phyloP scores from a whole-genome alignment of 1,140 invertebrate species.

The Thalassaphorura encarpata region DNA sequence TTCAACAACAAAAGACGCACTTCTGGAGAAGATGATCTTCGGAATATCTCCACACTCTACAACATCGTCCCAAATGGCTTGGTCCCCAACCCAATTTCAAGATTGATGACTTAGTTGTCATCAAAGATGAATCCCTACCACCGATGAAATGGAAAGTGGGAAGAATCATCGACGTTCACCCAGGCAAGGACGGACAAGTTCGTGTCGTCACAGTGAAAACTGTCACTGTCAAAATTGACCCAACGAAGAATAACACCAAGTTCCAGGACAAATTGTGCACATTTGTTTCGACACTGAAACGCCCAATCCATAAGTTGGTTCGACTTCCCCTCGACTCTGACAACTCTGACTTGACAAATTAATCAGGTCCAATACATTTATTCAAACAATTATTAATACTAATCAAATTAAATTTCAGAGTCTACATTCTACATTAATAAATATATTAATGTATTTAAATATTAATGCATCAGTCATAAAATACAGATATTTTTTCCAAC shows the following conservation, averaged over 20 bases:
- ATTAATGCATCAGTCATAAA: no score
- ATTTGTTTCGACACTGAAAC: neutral
- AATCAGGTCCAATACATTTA: no score
- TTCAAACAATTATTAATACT: no score
- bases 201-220: conserved; percentile 21
- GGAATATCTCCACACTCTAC: conserved; percentile 5
- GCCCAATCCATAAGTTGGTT: conserved; percentile 4
- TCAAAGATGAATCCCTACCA: conserved; percentile 31
- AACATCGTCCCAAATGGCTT: neutral
- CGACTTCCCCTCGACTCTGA: neutral
- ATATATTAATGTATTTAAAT: no score
- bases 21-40: neutral
- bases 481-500: no score
- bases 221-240: neutral
- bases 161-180: conserved; percentile 32
- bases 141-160: conserved; percentile 36
- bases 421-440: no score
- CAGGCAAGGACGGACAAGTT: conserved; percentile 32
- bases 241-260: neutral
- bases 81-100: conserved; percentile 4
- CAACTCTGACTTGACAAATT: no score
- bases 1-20: conserved; percentile 6
- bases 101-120: conserved; percentile 24
- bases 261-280: no score
- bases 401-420: no score